Evolutionary conservation across 2,797 vertebrate species (phyloP).

Genomic region (Mallotus villosus): DNA sequence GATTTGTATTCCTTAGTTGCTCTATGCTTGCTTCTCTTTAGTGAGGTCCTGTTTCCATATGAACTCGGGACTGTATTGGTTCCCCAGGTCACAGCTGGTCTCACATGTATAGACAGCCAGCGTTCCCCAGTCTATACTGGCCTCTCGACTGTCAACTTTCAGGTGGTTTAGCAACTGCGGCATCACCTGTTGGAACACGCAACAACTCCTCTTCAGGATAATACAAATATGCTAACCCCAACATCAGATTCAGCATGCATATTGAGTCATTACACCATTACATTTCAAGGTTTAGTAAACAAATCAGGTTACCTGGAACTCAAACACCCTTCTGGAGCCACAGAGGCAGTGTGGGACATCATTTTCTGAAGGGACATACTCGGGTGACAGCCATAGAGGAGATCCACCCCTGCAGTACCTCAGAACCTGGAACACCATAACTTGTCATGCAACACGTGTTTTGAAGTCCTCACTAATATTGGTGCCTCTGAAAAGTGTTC

Average conservation of each 20-base stretch:
- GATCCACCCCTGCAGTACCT: slow-evolving; percentile 85
- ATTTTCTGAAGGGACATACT: slow-evolving; percentile 79
- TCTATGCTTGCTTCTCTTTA: slow-evolving; percentile 86
- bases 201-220: not conserved
- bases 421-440: slow-evolving; percentile 77
- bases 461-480: no score
- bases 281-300: no score
- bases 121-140: slow-evolving; percentile 78
- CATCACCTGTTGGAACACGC: slow-evolving; percentile 83
- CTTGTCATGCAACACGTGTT: not conserved
- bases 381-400: slow-evolving; percentile 89
- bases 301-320: slow-evolving; percentile 86
- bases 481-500: not conserved
- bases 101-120: slow-evolving; percentile 86
- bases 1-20: slow-evolving; percentile 55
- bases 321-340: slow-evolving; percentile 88
- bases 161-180: slow-evolving; percentile 93
- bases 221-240: not conserved
- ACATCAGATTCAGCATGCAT: not conserved
- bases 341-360: slow-evolving; percentile 87
- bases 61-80: slow-evolving; percentile 80
- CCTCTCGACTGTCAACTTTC: slow-evolving; percentile 75
- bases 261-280: no score
- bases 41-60: slow-evolving; percentile 93
- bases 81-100: slow-evolving; percentile 71